These are phyloP conservation scores for Aleadryas rufinucha DNA, from an alignment of 2,113 vertebrate species.

Conservation along the genomic window DNA sequence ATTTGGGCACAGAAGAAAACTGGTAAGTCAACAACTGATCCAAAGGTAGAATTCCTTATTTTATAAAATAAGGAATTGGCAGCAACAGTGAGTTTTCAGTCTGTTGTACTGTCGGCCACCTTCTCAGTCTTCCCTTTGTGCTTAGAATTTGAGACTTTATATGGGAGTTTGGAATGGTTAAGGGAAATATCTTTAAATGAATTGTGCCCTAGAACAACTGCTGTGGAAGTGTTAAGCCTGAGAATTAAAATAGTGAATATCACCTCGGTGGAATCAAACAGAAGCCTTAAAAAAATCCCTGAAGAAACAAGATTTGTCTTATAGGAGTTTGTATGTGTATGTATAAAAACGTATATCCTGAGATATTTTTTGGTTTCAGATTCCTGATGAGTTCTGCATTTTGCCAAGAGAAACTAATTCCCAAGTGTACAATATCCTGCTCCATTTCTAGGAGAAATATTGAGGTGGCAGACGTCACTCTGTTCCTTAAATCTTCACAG, in stretches of 20 bases:
- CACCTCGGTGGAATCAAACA: not conserved
- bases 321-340: not conserved
- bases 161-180: not conserved
- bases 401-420: not conserved
- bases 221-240: not conserved
- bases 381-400: slow-evolving; percentile 16
- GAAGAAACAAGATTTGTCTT: not conserved
- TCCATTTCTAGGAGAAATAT: slow-evolving; percentile 39
- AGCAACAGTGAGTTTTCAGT: not conserved
- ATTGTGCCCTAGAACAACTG: not conserved
- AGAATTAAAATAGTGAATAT: not conserved
- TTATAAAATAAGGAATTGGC: not conserved
- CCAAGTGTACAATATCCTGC: not conserved
- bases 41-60: not conserved
- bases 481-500: slow-evolving; percentile 55
- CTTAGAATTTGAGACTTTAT: not conserved
- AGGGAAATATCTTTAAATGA: not conserved
- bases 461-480: slow-evolving; percentile 23
- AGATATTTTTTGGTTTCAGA: not conserved
- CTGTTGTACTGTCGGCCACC: not conserved
- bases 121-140: not conserved
- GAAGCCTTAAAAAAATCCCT: not conserved
- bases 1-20: not conserved
- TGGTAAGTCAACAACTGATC: not conserved
- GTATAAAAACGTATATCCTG: not conserved